Base-by-base conservation (phyloP, 1,140 invertebrate genomes). In the Bemisia tabaci region DNA sequence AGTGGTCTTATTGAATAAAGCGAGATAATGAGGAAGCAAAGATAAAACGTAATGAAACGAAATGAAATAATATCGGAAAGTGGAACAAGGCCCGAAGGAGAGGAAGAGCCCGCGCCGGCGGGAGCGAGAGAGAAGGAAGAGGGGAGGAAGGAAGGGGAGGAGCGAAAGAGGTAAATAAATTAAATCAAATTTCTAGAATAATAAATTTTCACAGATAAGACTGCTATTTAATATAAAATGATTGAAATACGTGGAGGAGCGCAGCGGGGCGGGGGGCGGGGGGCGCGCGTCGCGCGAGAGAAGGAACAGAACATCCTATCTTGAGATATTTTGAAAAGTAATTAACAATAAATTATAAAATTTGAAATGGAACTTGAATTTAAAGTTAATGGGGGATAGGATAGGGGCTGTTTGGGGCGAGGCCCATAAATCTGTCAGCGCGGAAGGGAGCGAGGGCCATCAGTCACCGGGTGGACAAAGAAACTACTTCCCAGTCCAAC, bases 341-440 rank as follows among this genome's bases (percentile, higher is more conserved):
- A 48, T 48, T 48, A 48, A 48, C 33, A 48, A 48, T 48, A 48
- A 48, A 48, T 48, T 48, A 48, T 48, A 48, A 48, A 48, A 48
- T 48, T 48, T 48, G 33, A 48, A 48, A 48, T 48, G 33, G 33
- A 48, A 48, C 33, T 48, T 9, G 33, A 48, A 48, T 48, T 48
- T 48, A 48, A 48, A 48, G 33, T 48, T 48, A 48, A 48, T 48
- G 33, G 33, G 33, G 33, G 33, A 48, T 48, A 5, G 33, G 33
- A 48, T 48, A 48, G 33, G 33, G 33, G 33, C 33, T 48, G 33
- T 48, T 48, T 48, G 33, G 33, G 33, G 33, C 33, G 33, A 48
- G 17, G 33, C 33, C 17, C 33, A 48, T 48, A 48, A 48, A 48
- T 48, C 33, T 48, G 33, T 48, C 33, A 48, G 33, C 33, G 33